Base-by-base conservation (phyloP, 2,888 invertebrate species). In the Phlogophora meticulosa region DNA sequence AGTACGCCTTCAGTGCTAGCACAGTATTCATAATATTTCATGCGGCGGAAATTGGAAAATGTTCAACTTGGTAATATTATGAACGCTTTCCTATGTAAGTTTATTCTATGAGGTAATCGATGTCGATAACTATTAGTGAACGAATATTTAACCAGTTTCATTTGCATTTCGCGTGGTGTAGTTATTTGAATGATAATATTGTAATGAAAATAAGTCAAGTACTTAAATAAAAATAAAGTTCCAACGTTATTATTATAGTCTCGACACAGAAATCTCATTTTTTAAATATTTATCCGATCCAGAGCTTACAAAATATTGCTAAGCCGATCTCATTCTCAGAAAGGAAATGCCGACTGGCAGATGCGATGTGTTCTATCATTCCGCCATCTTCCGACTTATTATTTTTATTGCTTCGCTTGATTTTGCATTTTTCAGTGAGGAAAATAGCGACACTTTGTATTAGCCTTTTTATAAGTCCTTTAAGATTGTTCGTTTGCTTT, bases 41-140 rank as follows among this genome's bases (percentile, higher is more conserved):
- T 52, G 42, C 61, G 58, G 61, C 69, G 81, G 78, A 82, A 78
- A 82, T 81, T 82, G 83, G 70, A 80, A 81, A 78, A 78, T 78
- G 76, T 73, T 75, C 71, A 72, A 73, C 69, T 73, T 70, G 36
- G 59, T 68, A 63, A 67, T 71, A 73, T 49, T 69, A 61, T 60
- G 46, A 61, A 72, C 56, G 61, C 52, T 73, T 80, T 75, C 58
- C 52, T 45, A 53, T 55, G 24, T 60, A 57, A 59, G 52, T 63
- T 74, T 49, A 57, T 55, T 53, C 5, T 62, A 34, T 46, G 22
- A 42, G 15, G 42, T 58, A 61, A 61, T 61, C 53, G 45, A 15
- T 49, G 22, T 61, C 53, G 49, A 28, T 64, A 68, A 57, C 38
- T 49, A 57, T 64, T 57, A 48, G 43, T 28, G 32, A 51, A 36